Percentiles rank a stretch among this genome's conserved stretches.
phyloP scores from a whole-genome alignment of 2,888 invertebrate genomes.

The Pammene aurita region DNA sequence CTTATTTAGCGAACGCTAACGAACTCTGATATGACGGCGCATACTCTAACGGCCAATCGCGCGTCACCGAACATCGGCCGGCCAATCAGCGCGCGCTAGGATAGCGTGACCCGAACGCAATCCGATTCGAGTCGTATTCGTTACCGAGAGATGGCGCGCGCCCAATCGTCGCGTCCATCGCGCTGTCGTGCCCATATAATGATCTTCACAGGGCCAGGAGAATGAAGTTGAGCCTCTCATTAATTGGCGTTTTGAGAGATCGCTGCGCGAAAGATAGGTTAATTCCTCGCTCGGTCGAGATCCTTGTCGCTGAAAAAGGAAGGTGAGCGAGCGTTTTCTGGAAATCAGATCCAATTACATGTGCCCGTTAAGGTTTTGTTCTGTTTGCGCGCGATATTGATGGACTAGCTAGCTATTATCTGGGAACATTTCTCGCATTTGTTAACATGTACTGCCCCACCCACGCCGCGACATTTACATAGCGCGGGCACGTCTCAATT shows the following conservation, averaged over 20 bases:
- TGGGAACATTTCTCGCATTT: conserved; percentile 65
- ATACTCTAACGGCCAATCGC: conserved; percentile 75
- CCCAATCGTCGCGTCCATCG: conserved; percentile 82
- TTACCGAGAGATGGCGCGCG: conserved; percentile 81
- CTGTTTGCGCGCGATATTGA: conserved; percentile 76
- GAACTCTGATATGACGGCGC: conserved; percentile 78
- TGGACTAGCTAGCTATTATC: conserved; percentile 58
- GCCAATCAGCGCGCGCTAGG: conserved; percentile 78
- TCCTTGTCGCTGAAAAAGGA: conserved; percentile 82
- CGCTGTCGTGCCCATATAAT: conserved; percentile 83
- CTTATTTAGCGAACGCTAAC: conserved; percentile 81
- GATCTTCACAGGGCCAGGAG: conserved; percentile 83
- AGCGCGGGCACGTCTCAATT: conserved; percentile 82
- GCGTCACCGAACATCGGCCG: conserved; percentile 73
- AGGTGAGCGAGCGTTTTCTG: conserved; percentile 81
- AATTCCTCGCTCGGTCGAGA: conserved; percentile 81
- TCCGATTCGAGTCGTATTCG: conserved; percentile 79
- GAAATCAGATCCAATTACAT: conserved; percentile 84
- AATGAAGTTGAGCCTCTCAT: conserved; percentile 84
- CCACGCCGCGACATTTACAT: conserved; percentile 82
- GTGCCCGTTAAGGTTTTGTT: conserved; percentile 81
- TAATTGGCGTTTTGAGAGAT: conserved; percentile 84
- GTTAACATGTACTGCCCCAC: conserved; percentile 70
- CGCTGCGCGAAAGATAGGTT: conserved; percentile 82
- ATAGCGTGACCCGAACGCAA: conserved; percentile 83